A percentile compares a stretch with the other conserved stretches of the same genome.
phyloP scores from a whole-genome alignment of 2,888 invertebrate species.

The Frankliniella intonsa region DNA sequence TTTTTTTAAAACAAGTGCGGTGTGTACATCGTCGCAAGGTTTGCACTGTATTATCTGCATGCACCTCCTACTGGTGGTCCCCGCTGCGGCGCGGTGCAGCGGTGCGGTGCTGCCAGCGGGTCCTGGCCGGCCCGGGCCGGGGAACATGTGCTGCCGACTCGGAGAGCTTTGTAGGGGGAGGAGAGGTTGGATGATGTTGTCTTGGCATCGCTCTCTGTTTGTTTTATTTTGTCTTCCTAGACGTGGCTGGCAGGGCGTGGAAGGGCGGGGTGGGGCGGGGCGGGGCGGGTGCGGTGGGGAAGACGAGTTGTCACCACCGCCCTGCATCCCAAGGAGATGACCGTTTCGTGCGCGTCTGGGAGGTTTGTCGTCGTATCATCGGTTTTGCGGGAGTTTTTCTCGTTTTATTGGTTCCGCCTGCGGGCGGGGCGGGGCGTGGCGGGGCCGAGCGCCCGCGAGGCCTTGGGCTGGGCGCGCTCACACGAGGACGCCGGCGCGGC shows the following conservation, averaged over 20 bases:
- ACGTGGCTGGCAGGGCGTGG: neutral
- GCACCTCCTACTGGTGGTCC: too few species aligned
- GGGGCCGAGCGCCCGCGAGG: neutral
- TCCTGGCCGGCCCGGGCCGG: too few species aligned
- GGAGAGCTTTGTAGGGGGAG: too few species aligned
- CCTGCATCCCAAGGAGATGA: neutral
- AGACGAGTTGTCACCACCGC: neutral
- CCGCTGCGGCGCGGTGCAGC: too few species aligned
- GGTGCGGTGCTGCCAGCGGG: too few species aligned
- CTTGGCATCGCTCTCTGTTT: constrained; percentile 11
- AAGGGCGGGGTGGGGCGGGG: neutral
- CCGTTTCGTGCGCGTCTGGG: neutral
- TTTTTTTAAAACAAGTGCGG: too few species aligned
- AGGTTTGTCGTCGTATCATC: neutral
- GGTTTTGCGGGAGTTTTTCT: neutral
- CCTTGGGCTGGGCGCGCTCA: neutral
- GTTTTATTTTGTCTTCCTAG: neutral
- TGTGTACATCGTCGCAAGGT: too few species aligned
- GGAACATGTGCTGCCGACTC: too few species aligned
- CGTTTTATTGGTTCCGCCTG: neutral
- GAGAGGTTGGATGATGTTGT: neutral
- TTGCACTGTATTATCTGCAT: too few species aligned
- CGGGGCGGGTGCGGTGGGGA: neutral
- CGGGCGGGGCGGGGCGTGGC: neutral
- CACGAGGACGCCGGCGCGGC: neutral